Base-by-base conservation (phyloP, 1,140 invertebrate genomes). In the fruit fly (Drosophila melanogaster) region DNA sequence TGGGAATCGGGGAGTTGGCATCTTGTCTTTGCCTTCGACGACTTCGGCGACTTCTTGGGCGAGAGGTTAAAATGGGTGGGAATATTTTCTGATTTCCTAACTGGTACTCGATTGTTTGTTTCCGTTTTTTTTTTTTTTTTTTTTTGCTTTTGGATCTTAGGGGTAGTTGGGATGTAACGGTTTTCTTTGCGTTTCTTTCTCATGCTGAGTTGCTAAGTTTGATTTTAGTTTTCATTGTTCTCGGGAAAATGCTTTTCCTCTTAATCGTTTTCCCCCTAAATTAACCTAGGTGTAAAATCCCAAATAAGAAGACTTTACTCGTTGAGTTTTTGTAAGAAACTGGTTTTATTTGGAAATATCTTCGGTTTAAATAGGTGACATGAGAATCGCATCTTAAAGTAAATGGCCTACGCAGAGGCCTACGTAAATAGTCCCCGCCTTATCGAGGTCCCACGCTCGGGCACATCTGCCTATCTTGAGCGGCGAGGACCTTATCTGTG, bases 11-110 rank as follows among this genome's bases (percentile, higher is more conserved):
- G 40, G 54, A 33, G 64, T 75, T 59, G 40, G 51, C 66, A 53
- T 77, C 75, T 67, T 76, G 57, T 66, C 49, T 75, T 69, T 43
- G 10, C 40, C 30, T 26, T 53, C 76, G 71, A 77, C 67, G 71
- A 77, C 67, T 84, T 81, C 64, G 72, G 71, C 79, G 72, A 80
- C 79, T 83, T 84, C 24, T 54, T 54, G 50, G 53, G 61, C 55
- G 35, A 65, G 50, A 85, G 80, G 85, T 89, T 90, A 89, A 90
- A 89, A 89, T 89, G 85, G 84, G 84, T 89, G 84, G 84, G 84
- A 89, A 89, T 89, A 89, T 89, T 89, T 84, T 84, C 85, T 90
- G 77, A 90, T 89, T 70, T 58, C 53, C 73, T 41, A 76, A 75
- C 64, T 66, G 74, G 38, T 75, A 54, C 40, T 33, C 15, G 30